phyloP scores from a whole-genome alignment of 1,140 invertebrate species.

The Leptoteleia sp. region DNA sequence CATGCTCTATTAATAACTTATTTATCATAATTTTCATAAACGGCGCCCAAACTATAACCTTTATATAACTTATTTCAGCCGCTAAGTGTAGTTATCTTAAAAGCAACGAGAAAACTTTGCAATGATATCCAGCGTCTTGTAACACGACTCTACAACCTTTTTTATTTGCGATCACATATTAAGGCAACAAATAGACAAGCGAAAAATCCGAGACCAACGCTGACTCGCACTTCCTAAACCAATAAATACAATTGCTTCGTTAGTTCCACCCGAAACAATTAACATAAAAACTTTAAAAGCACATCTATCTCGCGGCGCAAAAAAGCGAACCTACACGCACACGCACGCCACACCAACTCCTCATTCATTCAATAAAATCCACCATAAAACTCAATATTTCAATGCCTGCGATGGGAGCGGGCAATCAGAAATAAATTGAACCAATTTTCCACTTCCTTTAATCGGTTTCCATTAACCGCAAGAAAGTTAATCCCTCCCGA shows the following conservation, averaged over 20 bases:
- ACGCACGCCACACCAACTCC: conserved; percentile 24
- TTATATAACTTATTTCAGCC: too few species aligned
- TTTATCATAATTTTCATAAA: too few species aligned
- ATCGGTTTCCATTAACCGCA: conserved; percentile 48
- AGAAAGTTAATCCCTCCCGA: conserved; percentile 18
- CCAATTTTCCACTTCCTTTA: conserved; percentile 52
- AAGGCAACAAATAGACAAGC: not conserved
- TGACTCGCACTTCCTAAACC: conserved; percentile 43
- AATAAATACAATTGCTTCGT: conserved; percentile 49
- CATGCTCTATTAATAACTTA: too few species aligned
- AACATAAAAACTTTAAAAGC: conserved; percentile 59
- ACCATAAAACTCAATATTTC: conserved; percentile 42
- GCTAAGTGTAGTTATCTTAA: not conserved
- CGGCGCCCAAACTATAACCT: too few species aligned
- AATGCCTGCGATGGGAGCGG: conserved; percentile 1
- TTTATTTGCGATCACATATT: conserved; percentile 1
- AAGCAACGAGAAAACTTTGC: not conserved
- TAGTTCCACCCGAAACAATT: conserved; percentile 39
- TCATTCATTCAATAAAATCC: conserved; percentile 45
- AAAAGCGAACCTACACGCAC: conserved; percentile 29
- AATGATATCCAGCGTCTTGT: not conserved
- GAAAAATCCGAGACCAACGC: not conserved
- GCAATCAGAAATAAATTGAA: conserved; percentile 54
- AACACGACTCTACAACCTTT: too few species aligned
- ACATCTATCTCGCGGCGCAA: conserved; percentile 26